These are phyloP conservation scores for Agrotis clavis DNA, from an alignment of 2,888 invertebrate genomes.

Conservation along the genomic window DNA sequence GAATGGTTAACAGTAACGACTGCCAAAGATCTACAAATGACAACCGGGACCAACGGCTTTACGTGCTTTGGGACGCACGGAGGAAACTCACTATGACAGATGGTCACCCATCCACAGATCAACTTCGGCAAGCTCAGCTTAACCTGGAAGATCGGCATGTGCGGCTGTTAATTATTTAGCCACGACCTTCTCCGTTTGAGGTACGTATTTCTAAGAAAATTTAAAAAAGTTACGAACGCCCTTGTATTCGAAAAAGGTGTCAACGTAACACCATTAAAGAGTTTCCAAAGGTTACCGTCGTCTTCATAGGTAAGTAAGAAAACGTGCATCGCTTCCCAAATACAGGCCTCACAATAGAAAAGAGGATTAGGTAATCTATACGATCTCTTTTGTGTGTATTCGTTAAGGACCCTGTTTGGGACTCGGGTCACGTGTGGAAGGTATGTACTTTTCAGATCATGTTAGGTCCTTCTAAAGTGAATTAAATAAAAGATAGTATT, in stretches of 20 bases:
- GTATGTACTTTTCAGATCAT: constrained; percentile 31
- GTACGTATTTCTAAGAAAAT: no score
- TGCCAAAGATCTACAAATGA: no score
- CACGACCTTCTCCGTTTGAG: no score
- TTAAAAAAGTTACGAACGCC: not conserved
- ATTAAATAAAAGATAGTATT: constrained; percentile 26
- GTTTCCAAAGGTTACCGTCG: constrained; percentile 37
- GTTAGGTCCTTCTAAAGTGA: constrained; percentile 40
- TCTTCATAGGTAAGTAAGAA: constrained; percentile 40
- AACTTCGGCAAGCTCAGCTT: no score
- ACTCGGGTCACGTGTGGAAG: constrained; percentile 51
- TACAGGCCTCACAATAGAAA: constrained; percentile 64
- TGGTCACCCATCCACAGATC: no score
- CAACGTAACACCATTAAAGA: constrained; percentile 48
- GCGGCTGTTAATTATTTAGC: no score
- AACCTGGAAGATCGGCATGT: no score
- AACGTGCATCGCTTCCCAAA: constrained; percentile 61
- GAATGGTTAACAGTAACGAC: no score
- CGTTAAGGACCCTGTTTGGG: constrained; percentile 49
- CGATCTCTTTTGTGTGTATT: constrained; percentile 61
- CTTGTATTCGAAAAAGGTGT: constrained; percentile 33
- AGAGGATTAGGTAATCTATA: constrained; percentile 72
- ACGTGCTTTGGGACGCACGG: no score
- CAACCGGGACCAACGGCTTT: no score
- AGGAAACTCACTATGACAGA: no score